These are phyloP conservation scores for Rhabdomys dilectus DNA, from an alignment of 2,113 vertebrate species.

Conservation along the genomic window DNA sequence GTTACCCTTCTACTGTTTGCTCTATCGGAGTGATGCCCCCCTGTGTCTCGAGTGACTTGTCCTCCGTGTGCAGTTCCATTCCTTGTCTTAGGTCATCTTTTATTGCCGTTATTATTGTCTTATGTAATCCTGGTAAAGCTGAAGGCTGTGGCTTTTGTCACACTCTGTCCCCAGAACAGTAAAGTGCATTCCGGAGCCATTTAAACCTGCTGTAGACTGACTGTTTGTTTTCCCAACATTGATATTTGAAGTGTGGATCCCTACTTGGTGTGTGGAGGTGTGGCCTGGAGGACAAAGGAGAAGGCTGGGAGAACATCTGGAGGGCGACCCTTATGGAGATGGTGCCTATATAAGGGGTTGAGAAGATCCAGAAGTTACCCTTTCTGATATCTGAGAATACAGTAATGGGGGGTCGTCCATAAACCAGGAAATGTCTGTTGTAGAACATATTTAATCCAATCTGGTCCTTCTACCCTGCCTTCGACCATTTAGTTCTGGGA, in stretches of 20 bases:
- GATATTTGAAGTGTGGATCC: background rate
- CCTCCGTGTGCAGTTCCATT: background rate
- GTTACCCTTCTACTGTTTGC: background rate
- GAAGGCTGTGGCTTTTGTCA: background rate
- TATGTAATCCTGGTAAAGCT: slow-evolving; percentile 20
- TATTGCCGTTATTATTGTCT: background rate
- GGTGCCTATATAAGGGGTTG: background rate
- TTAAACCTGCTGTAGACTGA: background rate
- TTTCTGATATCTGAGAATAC: background rate
- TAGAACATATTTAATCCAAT: too few relatives aligned
- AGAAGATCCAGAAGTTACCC: too few relatives aligned
- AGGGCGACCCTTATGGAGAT: background rate
- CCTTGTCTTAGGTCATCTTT: slow-evolving; percentile 28
- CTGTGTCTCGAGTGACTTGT: background rate
- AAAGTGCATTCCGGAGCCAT: background rate
- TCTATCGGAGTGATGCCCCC: background rate
- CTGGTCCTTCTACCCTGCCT: too few relatives aligned
- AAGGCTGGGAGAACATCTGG: background rate
- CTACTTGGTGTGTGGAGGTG: background rate
- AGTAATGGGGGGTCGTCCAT: background rate
- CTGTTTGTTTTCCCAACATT: background rate
- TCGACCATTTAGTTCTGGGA: too few relatives aligned
- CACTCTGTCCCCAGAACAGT: background rate
- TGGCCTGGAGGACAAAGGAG: background rate
- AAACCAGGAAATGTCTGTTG: background rate